These are phyloP conservation scores for Tamias sibiricus DNA, from an alignment of 2,113 vertebrate species.

Conservation along the genomic window DNA sequence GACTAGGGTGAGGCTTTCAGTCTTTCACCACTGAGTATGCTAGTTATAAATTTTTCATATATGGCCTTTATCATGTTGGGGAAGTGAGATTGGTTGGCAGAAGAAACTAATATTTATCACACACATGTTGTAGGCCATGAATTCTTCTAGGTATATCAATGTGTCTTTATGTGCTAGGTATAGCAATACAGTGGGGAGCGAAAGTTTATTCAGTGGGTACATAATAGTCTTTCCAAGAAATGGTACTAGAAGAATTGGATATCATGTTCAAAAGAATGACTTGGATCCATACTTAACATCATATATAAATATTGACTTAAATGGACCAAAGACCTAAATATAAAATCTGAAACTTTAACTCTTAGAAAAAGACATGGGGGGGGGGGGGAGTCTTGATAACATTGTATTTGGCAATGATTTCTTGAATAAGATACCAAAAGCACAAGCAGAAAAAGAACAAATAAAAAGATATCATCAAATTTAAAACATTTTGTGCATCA, in stretches of 20 bases:
- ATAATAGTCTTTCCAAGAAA: background rate
- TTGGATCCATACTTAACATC: background rate
- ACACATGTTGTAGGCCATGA: background rate
- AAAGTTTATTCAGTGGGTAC: background rate
- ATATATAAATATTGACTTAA: background rate
- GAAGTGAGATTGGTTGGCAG: background rate
- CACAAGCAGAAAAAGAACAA: background rate
- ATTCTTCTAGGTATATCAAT: background rate
- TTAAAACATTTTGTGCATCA: background rate
- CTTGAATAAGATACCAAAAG: background rate
- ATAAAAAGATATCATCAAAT: background rate
- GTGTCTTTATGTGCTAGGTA: background rate
- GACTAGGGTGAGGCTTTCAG: background rate
- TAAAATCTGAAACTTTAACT: background rate
- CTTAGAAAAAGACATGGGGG: background rate
- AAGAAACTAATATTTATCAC: background rate
- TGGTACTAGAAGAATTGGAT: background rate
- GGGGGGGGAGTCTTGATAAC: background rate
- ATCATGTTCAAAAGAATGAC: background rate
- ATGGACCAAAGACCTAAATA: background rate
- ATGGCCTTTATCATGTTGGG: background rate
- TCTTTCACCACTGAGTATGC: background rate
- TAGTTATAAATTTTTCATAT: background rate
- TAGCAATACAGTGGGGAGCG: background rate
- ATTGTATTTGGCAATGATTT: background rate